These are phyloP conservation scores for Hemiprocne comata DNA, from an alignment of 2,113 vertebrate species.

Conservation along the genomic window DNA sequence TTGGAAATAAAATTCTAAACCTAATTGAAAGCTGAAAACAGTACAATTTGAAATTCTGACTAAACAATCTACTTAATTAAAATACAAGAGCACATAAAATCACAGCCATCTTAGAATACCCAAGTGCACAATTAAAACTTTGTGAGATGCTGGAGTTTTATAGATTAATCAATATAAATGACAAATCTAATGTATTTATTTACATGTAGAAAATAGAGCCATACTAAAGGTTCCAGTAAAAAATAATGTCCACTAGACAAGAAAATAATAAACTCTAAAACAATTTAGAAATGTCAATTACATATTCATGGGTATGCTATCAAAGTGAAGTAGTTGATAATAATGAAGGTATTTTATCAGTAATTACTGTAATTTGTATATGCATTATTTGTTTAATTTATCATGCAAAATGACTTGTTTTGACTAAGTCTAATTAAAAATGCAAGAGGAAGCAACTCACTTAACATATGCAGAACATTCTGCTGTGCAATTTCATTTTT, in stretches of 20 bases:
- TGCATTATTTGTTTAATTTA: conserved; percentile 13
- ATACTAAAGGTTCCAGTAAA: neutral
- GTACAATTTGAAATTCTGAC: neutral
- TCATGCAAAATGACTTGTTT: conserved; percentile 27
- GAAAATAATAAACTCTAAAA: conserved; percentile 3
- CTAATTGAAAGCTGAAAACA: neutral
- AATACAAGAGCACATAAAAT: neutral
- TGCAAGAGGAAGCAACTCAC: neutral
- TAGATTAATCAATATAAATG: neutral
- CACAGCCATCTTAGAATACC: neutral
- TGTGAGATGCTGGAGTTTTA: neutral
- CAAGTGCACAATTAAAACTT: neutral
- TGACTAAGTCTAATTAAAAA: conserved; percentile 39
- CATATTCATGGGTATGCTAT: neutral
- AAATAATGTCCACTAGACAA: neutral
- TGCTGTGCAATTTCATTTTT: neutral
- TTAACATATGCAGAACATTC: neutral
- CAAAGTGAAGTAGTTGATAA: neutral
- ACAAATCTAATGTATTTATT: neutral
- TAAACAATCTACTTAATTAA: conserved; percentile 19
- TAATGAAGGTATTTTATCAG: conserved; percentile 24
- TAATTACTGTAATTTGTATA: conserved; percentile 37
- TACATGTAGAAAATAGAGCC: neutral
- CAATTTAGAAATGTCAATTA: neutral
- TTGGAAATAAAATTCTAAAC: neutral